phyloP scores from a whole-genome alignment of 2,113 vertebrate genomes.

The Syngnathoides biaculeatus region DNA sequence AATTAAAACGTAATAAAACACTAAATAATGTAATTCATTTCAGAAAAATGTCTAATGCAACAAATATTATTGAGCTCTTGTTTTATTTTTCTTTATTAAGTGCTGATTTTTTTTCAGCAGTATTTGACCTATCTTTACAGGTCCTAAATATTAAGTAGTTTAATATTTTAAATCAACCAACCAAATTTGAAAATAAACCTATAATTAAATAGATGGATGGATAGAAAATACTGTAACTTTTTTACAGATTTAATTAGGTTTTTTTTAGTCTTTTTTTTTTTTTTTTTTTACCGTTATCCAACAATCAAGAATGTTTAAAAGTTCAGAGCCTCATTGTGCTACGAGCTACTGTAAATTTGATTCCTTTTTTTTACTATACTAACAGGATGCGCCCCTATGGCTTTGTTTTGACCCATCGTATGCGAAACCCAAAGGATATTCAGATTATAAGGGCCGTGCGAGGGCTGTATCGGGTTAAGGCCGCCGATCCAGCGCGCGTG shows the following conservation, averaged over 20 bases:
- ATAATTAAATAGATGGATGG: background rate
- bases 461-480: background rate
- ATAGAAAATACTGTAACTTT: background rate
- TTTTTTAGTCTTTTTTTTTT: no score
- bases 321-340: background rate
- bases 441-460: background rate
- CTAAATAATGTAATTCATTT: no score
- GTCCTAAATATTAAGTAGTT: no score
- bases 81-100: background rate
- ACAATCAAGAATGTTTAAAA: background rate
- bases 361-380: background rate
- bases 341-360: background rate
- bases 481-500: conserved; percentile 55
- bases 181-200: no score
- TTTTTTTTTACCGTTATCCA: no score
- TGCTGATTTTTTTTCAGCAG: background rate
- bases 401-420: background rate
- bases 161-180: background rate
- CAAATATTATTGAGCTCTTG: no score
- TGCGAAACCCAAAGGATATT: background rate
- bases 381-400: conserved; percentile 1
- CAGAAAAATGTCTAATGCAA: no score
- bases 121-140: background rate
- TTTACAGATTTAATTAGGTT: background rate
- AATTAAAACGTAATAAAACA: no score